Base-by-base conservation (phyloP, 2,113 vertebrate species). In the Amphilophus citrinellus region DNA sequence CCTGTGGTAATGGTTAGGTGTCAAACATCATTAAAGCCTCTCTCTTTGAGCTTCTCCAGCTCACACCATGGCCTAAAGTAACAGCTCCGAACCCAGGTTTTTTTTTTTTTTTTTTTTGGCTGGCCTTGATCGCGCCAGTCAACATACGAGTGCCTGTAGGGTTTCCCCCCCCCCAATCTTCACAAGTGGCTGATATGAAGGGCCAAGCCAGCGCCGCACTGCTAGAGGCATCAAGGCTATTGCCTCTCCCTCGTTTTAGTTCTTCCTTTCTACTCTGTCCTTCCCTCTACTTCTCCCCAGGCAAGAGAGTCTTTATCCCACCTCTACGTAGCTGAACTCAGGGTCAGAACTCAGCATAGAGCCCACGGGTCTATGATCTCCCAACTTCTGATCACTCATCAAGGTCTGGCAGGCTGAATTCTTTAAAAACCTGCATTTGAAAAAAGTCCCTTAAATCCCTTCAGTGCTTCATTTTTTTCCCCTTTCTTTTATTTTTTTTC, bases 381-480 rank as follows among this genome's bases (percentile, higher is more conserved):
- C 27, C 57, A 86, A 83, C 84, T 88, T 91, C 86, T 93, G 89
- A 94, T 94, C 90, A 87, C 61, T 91, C 83, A 93, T 94, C 90
- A 92, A 93, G 87, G 86, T 86, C 66, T 83, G 77, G 59, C 59
- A 60, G 81, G 76, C 53, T 56, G 60, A 66, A 61, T 83, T 75
- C 59, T 73, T 60, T 59, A 59, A 84, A 82, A 85, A 53, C 37
- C 11, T 20, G 5, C 63, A 92, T 86, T 84, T 88, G 37, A 87
- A 92, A 90, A 27, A 87, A 80, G 82, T 78, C 61, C 30, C n/a
- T 83, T 63, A 81, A 88, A 83, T 89, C 57, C 66, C 47, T 47
- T 68, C 50, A 35, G 42, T 63, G 20, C 24, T 42, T 60, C 6
- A 0, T 11, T 71, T 32, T 71, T 27, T 27, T 27, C 27, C 27